Evolutionary conservation across 2,888 invertebrate genomes (phyloP).

Genomic region (Eucera pruinosa): DNA sequence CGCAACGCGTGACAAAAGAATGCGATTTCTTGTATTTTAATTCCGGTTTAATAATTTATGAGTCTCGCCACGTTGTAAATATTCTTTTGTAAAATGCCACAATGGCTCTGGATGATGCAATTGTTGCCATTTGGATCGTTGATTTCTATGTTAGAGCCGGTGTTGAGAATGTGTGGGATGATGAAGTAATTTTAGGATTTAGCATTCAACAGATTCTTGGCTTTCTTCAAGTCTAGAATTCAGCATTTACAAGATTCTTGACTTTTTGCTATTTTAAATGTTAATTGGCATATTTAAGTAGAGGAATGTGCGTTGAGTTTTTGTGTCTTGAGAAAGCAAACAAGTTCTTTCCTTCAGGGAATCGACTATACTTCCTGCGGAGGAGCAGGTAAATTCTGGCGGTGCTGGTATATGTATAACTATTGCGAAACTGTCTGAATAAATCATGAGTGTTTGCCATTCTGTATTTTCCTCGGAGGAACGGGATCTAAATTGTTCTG

Average conservation of each 20-base stretch:
- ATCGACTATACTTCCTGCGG: background rate
- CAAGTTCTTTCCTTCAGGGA: background rate
- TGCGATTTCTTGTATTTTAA: slow-evolving; percentile 15
- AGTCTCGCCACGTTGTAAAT: background rate
- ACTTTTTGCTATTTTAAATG: background rate
- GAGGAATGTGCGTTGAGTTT: background rate
- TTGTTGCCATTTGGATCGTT: slow-evolving; percentile 3
- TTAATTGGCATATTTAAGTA: background rate
- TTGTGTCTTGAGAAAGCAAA: background rate
- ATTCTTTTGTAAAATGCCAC: slow-evolving; percentile 9
- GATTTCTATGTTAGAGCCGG: too few relatives aligned
- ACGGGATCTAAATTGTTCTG: background rate
- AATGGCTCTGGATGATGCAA: background rate
- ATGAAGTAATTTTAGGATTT: too few relatives aligned
- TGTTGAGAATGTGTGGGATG: too few relatives aligned
- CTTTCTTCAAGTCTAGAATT: too few relatives aligned
- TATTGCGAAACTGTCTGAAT: background rate
- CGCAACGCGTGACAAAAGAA: too few relatives aligned
- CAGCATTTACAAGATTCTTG: background rate
- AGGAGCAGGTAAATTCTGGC: background rate
- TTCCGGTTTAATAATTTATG: slow-evolving; percentile 16
- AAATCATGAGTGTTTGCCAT: background rate
- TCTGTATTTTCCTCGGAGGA: background rate
- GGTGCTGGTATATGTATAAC: background rate
- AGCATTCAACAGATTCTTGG: too few relatives aligned